Evolutionary conservation across 2,797 vertebrate species (phyloP), one percentile per base, ranked within the genome.

Genomic region (Astyanax mexicanus): DNA sequence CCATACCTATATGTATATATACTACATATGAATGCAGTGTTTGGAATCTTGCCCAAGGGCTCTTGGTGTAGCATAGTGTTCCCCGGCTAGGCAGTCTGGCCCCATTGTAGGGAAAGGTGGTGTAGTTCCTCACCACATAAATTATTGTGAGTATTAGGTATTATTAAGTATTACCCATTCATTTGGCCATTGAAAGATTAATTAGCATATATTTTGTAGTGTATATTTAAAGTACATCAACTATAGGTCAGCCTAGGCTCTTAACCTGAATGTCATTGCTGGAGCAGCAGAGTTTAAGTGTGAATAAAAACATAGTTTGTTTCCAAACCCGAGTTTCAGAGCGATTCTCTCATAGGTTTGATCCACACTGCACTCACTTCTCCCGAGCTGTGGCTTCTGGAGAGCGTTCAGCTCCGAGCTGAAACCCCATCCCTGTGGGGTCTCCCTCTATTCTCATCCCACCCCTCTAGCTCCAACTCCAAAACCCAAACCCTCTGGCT

Each of bases 401-500:
- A 87, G 66, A 64, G 80, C 72, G 55, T 81, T 72, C 77, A 83
- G 75, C 78, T 86, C 83, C 74, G 82, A 78, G 84, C 72, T 80
- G 62, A 68, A 80, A 70, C 57, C 57, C 64, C 82, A 75, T 82
- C 82, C 78, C 83, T 84, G 79, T 72, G 45, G 83, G 82, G 74
- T 84, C 76, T 60, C 78, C 74, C 45, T 74, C 75, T 79, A 85
- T 81, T 83, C 81, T 73, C 80, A 79, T 84, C 78, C 75, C 80
- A 76, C 32, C 55, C 75, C 81, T 65, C 47, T 79, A 80, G 65
- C 75, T 83, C 84, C 81, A 81, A 65, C 75, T 83, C 84, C 81
- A 81, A 65, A 83, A 74, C 79, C 61, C 78, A 75, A 83, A 88
- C 84, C 88, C 86, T 86, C 87, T 85, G 85, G 80, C 90, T 88